Evolutionary conservation across 2,113 vertebrate genomes (phyloP).

Genomic region (Mobula hypostoma): DNA sequence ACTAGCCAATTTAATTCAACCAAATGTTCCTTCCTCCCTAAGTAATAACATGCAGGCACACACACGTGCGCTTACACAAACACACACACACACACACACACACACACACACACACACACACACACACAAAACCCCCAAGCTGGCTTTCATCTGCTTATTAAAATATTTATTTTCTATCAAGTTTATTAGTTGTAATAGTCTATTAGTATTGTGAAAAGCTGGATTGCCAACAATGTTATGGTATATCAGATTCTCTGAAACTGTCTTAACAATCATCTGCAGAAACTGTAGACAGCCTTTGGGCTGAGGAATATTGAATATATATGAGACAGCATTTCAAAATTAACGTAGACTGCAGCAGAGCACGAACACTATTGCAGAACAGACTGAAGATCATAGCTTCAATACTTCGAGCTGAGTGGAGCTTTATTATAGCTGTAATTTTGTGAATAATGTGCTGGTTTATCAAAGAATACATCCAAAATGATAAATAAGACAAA

Average conservation of each 20-base stretch:
- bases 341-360: neutral
- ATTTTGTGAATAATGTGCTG: neutral
- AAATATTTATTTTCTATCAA: neutral
- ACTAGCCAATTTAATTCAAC: neutral
- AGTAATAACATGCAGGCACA: too few relatives aligned
- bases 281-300: neutral
- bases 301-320: neutral
- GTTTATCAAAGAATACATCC: neutral
- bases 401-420: too few relatives aligned
- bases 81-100: too few relatives aligned
- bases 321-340: neutral
- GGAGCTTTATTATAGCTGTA: neutral
- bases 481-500: neutral
- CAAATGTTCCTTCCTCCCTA: neutral
- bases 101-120: too few relatives aligned
- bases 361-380: neutral
- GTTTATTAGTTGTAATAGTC: constrained; percentile 38
- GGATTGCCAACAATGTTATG: constrained; percentile 45
- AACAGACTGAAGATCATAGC: neutral
- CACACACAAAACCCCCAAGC: too few relatives aligned
- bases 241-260: constrained; percentile 44
- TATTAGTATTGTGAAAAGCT: constrained; percentile 41
- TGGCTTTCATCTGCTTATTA: neutral
- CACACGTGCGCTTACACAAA: too few relatives aligned
- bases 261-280: neutral